Evolutionary conservation across 2,888 invertebrate species (phyloP).

Genomic region (Spisula subtruncata): DNA sequence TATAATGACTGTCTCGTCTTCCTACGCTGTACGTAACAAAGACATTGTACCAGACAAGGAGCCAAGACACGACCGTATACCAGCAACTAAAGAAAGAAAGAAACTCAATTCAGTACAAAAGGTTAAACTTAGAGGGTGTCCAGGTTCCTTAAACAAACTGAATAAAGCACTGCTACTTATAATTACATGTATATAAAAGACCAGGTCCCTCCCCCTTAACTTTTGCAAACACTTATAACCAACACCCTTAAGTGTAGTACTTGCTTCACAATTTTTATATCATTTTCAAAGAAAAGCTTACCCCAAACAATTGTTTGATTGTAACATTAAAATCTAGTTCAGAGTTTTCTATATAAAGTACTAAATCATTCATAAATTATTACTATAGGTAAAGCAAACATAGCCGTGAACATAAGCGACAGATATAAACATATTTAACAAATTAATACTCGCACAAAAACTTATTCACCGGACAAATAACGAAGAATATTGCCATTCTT

Average conservation of each 20-base stretch:
- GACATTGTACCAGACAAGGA: no score
- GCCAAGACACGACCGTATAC: no score
- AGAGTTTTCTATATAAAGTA: neutral
- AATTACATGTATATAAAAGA: neutral
- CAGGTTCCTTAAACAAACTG: neutral
- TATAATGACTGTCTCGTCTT: no score
- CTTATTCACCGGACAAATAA: neutral
- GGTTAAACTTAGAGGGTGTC: neutral
- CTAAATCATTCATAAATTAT: constrained; percentile 19
- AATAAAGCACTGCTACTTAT: neutral
- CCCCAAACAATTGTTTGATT: neutral
- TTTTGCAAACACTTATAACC: neutral
- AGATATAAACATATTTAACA: constrained; percentile 15
- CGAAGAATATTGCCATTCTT: neutral
- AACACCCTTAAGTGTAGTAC: neutral
- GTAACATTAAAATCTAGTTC: neutral
- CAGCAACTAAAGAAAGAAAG: neutral
- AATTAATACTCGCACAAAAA: neutral
- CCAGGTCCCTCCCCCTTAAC: neutral
- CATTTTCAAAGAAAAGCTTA: neutral
- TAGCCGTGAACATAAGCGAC: neutral
- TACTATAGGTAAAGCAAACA: neutral
- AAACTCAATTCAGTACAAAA: neutral
- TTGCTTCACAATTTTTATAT: neutral
- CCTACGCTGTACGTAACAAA: no score